Evolutionary conservation across 2,888 invertebrate species (phyloP).

Genomic region (Doris montereyensis): DNA sequence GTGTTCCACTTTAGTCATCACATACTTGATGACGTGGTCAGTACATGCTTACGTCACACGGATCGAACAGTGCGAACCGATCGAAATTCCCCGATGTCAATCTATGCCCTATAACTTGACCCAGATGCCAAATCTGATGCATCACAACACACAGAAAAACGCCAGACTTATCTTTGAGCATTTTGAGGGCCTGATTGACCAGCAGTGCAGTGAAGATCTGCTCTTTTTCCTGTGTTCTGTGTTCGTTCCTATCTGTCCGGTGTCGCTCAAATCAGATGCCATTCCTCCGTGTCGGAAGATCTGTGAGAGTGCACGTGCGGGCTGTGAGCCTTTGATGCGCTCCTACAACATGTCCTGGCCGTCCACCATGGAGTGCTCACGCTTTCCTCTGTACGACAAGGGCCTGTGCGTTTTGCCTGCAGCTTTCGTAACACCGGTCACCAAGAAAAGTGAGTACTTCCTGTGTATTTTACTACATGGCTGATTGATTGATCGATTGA

Average conservation of each 20-base stretch:
- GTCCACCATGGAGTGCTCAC: slow-evolving; percentile 59
- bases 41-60: slow-evolving; percentile 39
- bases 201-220: slow-evolving; percentile 63
- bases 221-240: slow-evolving; percentile 67
- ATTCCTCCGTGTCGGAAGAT: slow-evolving; percentile 67
- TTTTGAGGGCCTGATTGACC: slow-evolving; percentile 60
- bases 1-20: too few species aligned
- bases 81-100: slow-evolving; percentile 63
- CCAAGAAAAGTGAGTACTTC: too few species aligned
- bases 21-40: too few species aligned
- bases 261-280: slow-evolving; percentile 60
- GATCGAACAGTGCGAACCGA: slow-evolving; percentile 63
- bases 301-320: slow-evolving; percentile 60
- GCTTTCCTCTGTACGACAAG: slow-evolving; percentile 62
- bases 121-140: slow-evolving; percentile 66
- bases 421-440: slow-evolving; percentile 63
- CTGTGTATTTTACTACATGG: too few species aligned
- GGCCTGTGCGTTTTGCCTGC: slow-evolving; percentile 66
- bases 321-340: slow-evolving; percentile 66
- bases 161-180: slow-evolving; percentile 63
- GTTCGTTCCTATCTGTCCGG: slow-evolving; percentile 68
- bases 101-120: slow-evolving; percentile 70
- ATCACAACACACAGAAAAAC: slow-evolving; percentile 67
- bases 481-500: too few species aligned
- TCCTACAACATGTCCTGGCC: slow-evolving; percentile 67